phyloP scores from a whole-genome alignment of 2,113 vertebrate genomes.

The Trochalopteron elliotii region DNA sequence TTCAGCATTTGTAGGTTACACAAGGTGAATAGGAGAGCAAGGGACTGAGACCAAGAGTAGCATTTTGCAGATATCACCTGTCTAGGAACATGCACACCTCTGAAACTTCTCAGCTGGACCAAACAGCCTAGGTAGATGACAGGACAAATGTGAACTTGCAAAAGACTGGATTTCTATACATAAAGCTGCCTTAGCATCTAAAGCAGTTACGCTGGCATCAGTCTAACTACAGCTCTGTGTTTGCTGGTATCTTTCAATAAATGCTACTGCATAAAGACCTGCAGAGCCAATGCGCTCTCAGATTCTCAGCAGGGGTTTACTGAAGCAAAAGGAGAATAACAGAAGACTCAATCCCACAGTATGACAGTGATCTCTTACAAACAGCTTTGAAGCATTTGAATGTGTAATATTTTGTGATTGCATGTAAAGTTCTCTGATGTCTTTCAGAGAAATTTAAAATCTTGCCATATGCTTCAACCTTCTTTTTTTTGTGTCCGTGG shows the following conservation, averaged over 20 bases:
- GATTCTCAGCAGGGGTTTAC: not conserved
- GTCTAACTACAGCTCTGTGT: not conserved
- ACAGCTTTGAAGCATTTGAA: not conserved
- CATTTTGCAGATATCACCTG: not conserved
- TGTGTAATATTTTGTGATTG: not conserved
- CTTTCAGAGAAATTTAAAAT: not conserved
- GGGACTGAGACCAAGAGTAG: not conserved
- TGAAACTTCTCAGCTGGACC: not conserved
- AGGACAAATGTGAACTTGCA: not conserved
- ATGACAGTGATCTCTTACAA: not conserved
- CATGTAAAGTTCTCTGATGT: not conserved
- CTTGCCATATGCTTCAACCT: slow-evolving; percentile 9
- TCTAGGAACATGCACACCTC: not conserved
- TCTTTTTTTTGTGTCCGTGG: not conserved
- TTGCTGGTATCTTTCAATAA: not conserved
- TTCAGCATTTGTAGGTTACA: not conserved
- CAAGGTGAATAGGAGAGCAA: not conserved
- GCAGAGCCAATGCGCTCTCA: fast-evolving
- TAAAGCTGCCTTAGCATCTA: not conserved
- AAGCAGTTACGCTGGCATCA: not conserved
- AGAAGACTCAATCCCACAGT: not conserved
- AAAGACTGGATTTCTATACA: not conserved
- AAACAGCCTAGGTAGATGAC: not conserved
- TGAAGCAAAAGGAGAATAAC: not conserved
- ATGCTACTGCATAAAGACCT: not conserved